A percentile compares a stretch with the other conserved stretches of the same genome.
Conservation (phyloP, 2,888 invertebrate species). For the Protophormia terraenovae region DNA sequence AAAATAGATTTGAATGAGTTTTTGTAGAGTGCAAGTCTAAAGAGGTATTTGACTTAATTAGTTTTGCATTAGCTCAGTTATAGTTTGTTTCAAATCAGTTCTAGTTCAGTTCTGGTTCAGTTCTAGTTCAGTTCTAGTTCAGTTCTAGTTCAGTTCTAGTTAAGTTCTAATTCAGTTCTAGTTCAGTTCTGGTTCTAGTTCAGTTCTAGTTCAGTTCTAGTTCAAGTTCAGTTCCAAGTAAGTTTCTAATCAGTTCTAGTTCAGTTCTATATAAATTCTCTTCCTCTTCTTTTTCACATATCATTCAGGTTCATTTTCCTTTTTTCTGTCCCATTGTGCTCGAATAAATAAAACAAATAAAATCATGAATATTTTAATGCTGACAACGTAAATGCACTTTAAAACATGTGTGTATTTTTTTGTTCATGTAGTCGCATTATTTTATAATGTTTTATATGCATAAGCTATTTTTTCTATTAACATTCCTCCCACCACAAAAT, state of each 20-base stretch:
- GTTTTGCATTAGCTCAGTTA: background rate
- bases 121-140: background rate
- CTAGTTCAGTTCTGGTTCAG: background rate
- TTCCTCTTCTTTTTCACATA: background rate
- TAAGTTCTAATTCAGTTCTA: background rate
- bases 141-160: background rate
- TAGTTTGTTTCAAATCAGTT: background rate
- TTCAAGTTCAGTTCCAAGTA: background rate
- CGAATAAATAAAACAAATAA: conserved; percentile 18
- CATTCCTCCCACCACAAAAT: background rate
- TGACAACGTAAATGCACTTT: conserved; percentile 66
- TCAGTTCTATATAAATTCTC: background rate
- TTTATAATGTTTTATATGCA: background rate
- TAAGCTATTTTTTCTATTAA: background rate
- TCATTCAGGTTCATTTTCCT: background rate
- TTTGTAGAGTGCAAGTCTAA: too few species aligned
- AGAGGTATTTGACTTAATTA: too few species aligned
- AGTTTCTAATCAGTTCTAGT: background rate
- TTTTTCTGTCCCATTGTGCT: conserved; percentile 1
- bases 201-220: background rate
- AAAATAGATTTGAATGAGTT: background rate
- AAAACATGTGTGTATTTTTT: conserved; percentile 43
- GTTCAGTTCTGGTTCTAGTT: background rate
- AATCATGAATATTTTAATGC: conserved; percentile 59
- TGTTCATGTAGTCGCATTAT: background rate